phyloP scores from a whole-genome alignment of 2,113 vertebrate genomes.

The Tautogolabrus adspersus region DNA sequence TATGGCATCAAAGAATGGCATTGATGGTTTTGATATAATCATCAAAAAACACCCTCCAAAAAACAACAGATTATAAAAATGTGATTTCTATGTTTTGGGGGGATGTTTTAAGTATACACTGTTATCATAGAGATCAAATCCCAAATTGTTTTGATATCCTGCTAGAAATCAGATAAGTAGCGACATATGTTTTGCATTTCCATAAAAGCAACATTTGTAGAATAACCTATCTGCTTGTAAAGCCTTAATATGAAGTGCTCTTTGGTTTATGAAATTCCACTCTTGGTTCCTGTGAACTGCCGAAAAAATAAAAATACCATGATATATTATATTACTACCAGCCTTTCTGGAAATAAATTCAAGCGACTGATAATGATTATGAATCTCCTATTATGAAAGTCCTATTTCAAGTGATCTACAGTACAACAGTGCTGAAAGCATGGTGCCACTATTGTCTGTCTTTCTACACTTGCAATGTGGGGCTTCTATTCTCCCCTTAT shows the following conservation, averaged over 20 bases:
- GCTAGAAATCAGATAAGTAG: constrained; percentile 77
- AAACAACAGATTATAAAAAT: constrained; percentile 62
- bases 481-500: constrained; percentile 10
- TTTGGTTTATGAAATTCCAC: constrained; percentile 61
- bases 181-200: constrained; percentile 78
- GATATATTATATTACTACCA: neutral
- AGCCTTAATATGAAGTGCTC: constrained; percentile 51
- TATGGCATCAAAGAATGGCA: neutral
- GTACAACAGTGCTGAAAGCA: constrained; percentile 1
- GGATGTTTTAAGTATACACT: constrained; percentile 60
- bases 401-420: neutral
- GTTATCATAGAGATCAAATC: constrained; percentile 62
- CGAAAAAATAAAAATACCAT: constrained; percentile 1
- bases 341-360: neutral
- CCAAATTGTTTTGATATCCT: constrained; percentile 79
- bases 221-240: constrained; percentile 71
- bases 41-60: constrained; percentile 38
- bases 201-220: constrained; percentile 77
- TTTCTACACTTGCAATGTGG: neutral
- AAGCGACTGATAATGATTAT: neutral
- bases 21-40: constrained; percentile 46
- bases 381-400: neutral
- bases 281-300: neutral
- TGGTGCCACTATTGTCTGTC: constrained; percentile 33
- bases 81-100: constrained; percentile 50